Evolutionary conservation across 2,888 invertebrate genomes (phyloP), one percentile per base, ranked within the genome.

Genomic region (Drosophila sordidapex): DNA sequence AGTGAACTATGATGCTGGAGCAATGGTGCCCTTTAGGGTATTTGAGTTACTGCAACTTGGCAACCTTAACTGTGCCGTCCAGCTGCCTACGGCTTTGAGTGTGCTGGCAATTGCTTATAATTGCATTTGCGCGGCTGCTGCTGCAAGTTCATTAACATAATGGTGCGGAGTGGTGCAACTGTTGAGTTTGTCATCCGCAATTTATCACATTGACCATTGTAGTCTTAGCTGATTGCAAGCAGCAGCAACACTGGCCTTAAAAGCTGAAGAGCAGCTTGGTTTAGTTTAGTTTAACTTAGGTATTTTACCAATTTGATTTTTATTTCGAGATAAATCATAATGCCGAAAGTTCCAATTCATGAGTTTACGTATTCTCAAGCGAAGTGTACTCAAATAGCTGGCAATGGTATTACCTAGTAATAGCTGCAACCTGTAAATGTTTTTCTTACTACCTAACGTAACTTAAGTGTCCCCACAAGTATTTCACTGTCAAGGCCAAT

Each of bases 81-180:
- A 29, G 38, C 18, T 38, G 35, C 52, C 38, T 27, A 60, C 33
- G 13, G 43, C 29, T 40, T 49, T n/a, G 60, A 63, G 52, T 53
- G 54, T 40, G 25, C 43, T 31, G 27, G 43, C 21, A 13, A 21
- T 29, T 15, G 49, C n/a, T 25, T 13, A 59, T 76, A 77, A 80
- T 70, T 70, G 60, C 57, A 54, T 66, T 70, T 66, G 33, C 38
- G n/a, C 40, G 53, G n/a, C 40, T 46, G 63, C 66, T 43, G 52
- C 29, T 35, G 57, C 60, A 59, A 66, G 56, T 59, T 79, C 76
- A 70, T 76, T 76, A 69, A 73, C 67, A 70, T 76, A 79, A 76
- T 70, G 70, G 36, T 36, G 57, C 48, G 33, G 46, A 58, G 38
- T 33, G 15, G 31, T 49, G 40, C 60, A 61, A 43, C 46, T 15